These are phyloP conservation scores for Myrmophylax atrothorax DNA, from an alignment of 2,113 vertebrate genomes.

Conservation along the genomic window DNA sequence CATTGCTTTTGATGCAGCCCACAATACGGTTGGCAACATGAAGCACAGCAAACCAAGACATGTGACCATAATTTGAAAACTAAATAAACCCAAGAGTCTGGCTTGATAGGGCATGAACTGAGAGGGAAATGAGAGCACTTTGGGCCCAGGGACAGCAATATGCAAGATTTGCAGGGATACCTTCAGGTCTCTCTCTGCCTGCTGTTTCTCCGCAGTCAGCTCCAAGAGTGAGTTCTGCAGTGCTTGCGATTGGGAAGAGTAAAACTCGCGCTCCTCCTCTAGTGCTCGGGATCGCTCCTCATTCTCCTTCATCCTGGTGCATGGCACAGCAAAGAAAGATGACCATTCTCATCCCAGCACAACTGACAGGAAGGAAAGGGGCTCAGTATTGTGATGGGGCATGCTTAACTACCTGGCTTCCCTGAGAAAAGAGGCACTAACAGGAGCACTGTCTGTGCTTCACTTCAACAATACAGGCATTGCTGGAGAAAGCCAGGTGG, in stretches of 20 bases:
- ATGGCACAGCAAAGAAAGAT: not conserved
- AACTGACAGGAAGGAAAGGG: not conserved
- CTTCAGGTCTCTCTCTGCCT: constrained; percentile 93
- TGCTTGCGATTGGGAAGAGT: constrained; percentile 85
- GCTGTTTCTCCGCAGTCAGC: constrained; percentile 89
- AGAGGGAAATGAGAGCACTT: not conserved
- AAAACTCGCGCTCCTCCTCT: constrained; percentile 92
- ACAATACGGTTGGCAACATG: not conserved
- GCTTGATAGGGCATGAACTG: not conserved
- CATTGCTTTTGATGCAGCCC: not conserved
- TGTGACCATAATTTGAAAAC: not conserved
- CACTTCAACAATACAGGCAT: not conserved
- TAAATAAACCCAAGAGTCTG: not conserved
- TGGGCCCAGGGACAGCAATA: not conserved
- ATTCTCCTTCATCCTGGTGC: constrained; percentile 86
- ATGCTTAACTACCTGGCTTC: not conserved
- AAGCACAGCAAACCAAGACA: not conserved
- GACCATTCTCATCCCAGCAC: not conserved
- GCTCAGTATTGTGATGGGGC: accelerated
- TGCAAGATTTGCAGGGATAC: constrained; percentile 46
- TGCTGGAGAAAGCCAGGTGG: not conserved
- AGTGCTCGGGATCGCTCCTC: constrained; percentile 83
- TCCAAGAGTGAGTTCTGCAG: constrained; percentile 92
- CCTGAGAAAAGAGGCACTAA: not conserved
- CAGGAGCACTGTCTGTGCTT: not conserved